Conservation (phyloP, 2,113 vertebrate species). For the Amphiprion ocellaris region DNA sequence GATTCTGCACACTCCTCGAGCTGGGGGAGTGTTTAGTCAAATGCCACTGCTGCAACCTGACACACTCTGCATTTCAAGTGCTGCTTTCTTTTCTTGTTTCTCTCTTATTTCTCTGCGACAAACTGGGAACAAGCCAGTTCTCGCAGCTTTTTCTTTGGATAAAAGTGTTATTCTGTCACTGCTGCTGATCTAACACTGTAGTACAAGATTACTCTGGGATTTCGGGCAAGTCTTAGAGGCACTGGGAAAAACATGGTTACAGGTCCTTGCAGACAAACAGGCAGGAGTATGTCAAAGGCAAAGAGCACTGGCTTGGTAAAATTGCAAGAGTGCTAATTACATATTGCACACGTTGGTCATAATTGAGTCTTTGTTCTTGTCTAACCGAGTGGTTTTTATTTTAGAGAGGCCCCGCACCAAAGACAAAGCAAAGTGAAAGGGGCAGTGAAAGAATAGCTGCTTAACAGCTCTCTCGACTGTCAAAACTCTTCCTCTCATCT, state of each 20-base stretch:
- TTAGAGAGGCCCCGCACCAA: slow-evolving; percentile 16
- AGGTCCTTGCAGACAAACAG: slow-evolving; percentile 62
- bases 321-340: slow-evolving; percentile 43
- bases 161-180: slow-evolving; percentile 49
- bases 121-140: slow-evolving; percentile 10
- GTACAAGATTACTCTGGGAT: slow-evolving; percentile 33
- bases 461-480: slow-evolving; percentile 41
- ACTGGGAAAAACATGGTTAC: slow-evolving; percentile 55
- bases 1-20: slow-evolving; percentile 40
- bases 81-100: not conserved
- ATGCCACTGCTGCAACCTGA: slow-evolving; percentile 53
- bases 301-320: slow-evolving; percentile 37
- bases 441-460: slow-evolving; percentile 28
- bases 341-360: slow-evolving; percentile 58
- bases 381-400: slow-evolving; percentile 25
- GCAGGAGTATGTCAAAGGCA: slow-evolving; percentile 55
- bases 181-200: slow-evolving; percentile 53
- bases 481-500: slow-evolving; percentile 51
- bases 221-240: slow-evolving; percentile 64
- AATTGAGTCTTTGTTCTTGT: slow-evolving; percentile 25
- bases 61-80: slow-evolving; percentile 50
- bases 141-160: slow-evolving; percentile 62
- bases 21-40: slow-evolving; percentile 54
- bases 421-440: slow-evolving; percentile 52
- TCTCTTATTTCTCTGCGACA: not conserved